Percentiles rank a stretch among this genome's conserved stretches.
These are phyloP conservation scores for Sclerodermus sp. DNA, from an alignment of 2,888 invertebrate species.

Conservation along the genomic window DNA sequence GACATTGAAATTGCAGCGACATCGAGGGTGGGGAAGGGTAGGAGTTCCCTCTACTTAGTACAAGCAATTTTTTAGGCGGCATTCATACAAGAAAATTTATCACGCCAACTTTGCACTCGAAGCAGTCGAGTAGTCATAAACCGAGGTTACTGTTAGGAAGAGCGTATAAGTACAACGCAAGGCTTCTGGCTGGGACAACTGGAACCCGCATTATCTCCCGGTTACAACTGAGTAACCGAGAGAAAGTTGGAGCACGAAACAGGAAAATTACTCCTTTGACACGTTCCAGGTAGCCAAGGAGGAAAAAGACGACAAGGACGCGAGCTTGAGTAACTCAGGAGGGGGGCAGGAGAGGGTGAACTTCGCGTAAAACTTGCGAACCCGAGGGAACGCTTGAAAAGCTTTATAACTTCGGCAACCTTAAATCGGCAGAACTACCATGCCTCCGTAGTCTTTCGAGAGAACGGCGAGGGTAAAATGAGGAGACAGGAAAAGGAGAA, in stretches of 20 bases:
- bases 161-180: too few species aligned
- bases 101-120: too few species aligned
- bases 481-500: background rate
- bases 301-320: background rate
- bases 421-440: conserved; percentile 38
- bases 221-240: conserved; percentile 15
- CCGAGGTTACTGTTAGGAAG: too few species aligned
- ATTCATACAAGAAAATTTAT: too few species aligned
- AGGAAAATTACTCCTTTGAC: conserved; percentile 33
- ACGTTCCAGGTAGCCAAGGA: conserved; percentile 9
- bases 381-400: conserved; percentile 37
- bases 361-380: conserved; percentile 32
- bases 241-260: conserved; percentile 20
- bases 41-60: too few species aligned
- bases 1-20: too few species aligned
- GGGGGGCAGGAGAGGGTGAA: conserved; percentile 11
- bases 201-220: conserved; percentile 13
- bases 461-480: background rate
- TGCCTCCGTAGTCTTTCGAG: background rate
- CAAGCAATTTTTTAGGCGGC: too few species aligned
- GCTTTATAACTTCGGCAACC: conserved; percentile 44
- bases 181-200: background rate
- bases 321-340: background rate
- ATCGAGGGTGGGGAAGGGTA: too few species aligned
- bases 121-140: too few species aligned